Percentiles rank a stretch among this genome's conserved stretches.
These are phyloP conservation scores for Bagarius yarrelli DNA, from an alignment of 2,113 vertebrate genomes.

Conservation along the genomic window DNA sequence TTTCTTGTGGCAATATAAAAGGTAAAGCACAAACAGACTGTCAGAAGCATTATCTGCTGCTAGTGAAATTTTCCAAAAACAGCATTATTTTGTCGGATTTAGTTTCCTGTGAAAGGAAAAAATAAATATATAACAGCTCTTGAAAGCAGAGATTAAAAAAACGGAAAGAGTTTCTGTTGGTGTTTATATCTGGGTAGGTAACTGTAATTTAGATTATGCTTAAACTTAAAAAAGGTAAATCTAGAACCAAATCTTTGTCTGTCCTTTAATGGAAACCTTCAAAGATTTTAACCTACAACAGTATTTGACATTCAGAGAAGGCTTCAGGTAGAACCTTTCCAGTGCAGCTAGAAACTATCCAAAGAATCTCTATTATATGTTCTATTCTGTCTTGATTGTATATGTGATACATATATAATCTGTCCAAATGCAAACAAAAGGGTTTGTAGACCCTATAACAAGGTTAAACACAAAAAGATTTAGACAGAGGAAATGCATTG, in stretches of 20 bases:
- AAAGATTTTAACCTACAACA: not conserved
- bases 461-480: not conserved
- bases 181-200: too few relatives aligned
- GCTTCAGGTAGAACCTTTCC: not conserved
- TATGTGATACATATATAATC: not conserved
- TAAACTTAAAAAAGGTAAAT: not conserved
- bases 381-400: too few relatives aligned
- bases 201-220: not conserved
- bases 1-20: constrained; percentile 14
- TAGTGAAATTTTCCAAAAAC: not conserved
- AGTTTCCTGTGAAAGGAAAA: not conserved
- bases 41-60: not conserved
- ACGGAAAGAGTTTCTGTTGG: not conserved
- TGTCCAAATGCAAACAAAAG: not conserved
- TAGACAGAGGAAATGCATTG: not conserved
- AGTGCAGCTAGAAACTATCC: not conserved
- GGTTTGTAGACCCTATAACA: not conserved
- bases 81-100: not conserved
- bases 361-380: not conserved
- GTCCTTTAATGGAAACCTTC: not conserved
- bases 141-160: not conserved
- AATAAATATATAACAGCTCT: not conserved
- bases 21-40: constrained; percentile 1
- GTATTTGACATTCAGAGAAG: too few relatives aligned
- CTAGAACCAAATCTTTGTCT: not conserved